These are phyloP conservation scores for Schizaphis graminum DNA, from an alignment of 2,888 invertebrate species.

Conservation along the genomic window DNA sequence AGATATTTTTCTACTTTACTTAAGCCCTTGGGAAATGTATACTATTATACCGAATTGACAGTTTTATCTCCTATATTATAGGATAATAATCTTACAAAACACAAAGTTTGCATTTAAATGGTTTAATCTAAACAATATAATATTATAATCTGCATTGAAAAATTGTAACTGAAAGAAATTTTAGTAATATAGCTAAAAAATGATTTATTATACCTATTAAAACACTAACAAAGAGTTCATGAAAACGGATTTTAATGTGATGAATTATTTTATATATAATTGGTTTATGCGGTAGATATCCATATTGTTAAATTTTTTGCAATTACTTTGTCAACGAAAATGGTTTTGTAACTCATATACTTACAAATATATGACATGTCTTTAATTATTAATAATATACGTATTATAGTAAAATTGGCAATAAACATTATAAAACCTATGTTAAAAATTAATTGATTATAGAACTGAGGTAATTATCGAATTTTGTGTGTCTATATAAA, in stretches of 20 bases:
- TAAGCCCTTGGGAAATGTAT: neutral
- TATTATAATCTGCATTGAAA: neutral
- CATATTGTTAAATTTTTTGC: neutral
- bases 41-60: neutral
- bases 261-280: neutral
- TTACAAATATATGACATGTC: neutral
- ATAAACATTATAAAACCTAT: neutral
- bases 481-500: neutral
- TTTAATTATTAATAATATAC: neutral
- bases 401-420: neutral
- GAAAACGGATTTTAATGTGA: neutral
- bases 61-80: neutral
- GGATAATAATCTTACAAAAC: neutral
- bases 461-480: neutral
- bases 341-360: neutral
- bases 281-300: neutral
- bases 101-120: neutral
- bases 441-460: neutral
- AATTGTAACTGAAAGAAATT: neutral
- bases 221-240: neutral
- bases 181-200: neutral
- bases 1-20: neutral
- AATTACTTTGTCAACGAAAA: neutral
- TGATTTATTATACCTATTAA: neutral
- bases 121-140: neutral